phyloP scores from a whole-genome alignment of 2,797 vertebrate genomes.

The Manis javanica region DNA sequence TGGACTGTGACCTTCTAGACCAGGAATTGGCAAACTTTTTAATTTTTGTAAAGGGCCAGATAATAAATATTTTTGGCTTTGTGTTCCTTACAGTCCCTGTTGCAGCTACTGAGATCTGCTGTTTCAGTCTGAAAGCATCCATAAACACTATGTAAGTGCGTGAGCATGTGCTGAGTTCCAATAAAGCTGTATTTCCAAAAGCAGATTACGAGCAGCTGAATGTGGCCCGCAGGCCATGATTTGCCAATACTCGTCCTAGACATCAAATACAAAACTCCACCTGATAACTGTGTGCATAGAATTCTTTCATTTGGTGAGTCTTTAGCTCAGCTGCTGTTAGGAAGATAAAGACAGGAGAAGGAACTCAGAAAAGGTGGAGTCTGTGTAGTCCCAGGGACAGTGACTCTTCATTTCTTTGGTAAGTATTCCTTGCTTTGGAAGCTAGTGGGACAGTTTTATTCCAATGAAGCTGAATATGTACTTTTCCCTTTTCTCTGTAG shows the following conservation, averaged over 20 bases:
- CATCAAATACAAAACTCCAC: not conserved
- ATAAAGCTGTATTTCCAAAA: conserved; percentile 28
- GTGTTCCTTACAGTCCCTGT: not conserved
- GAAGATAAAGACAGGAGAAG: not conserved
- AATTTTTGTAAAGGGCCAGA: not conserved
- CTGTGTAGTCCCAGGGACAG: not conserved
- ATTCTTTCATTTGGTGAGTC: not conserved
- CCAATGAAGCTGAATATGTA: not conserved
- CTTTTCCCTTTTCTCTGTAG: not conserved
- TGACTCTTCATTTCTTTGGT: not conserved
- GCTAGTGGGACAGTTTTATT: not conserved
- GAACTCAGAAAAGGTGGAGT: not conserved
- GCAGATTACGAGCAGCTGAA: not conserved
- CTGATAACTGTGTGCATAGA: not conserved
- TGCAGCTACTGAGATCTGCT: not conserved
- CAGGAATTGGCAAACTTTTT: not conserved
- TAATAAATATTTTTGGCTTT: conserved; percentile 29
- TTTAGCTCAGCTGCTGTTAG: not conserved
- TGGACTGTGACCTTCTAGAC: not conserved
- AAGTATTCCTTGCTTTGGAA: conserved; percentile 12
- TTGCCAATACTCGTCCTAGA: not conserved
- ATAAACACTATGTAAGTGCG: not conserved
- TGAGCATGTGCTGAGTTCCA: not conserved
- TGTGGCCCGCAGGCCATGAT: not conserved
- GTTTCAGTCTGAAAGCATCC: not conserved